Conservation (phyloP, 2,113 vertebrate genomes). For the Muscicapa adusta region DNA sequence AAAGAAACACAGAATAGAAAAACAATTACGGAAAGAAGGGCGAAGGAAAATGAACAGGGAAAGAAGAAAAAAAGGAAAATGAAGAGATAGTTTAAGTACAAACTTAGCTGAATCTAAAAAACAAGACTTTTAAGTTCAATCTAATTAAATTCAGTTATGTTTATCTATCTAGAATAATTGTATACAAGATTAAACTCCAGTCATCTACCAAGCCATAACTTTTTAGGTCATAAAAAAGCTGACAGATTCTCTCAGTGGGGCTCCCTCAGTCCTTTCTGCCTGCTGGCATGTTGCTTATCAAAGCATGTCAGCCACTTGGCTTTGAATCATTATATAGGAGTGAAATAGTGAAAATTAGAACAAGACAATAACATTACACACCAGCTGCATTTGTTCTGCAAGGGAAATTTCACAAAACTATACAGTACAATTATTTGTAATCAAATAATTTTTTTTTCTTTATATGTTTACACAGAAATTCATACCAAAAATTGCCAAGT, state of each 20-base stretch:
- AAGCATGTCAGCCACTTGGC: slow-evolving; percentile 18
- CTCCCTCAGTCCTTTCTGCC: slow-evolving; percentile 1
- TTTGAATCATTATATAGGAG: not conserved
- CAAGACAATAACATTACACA: not conserved
- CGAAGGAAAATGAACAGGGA: not conserved
- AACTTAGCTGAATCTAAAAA: not conserved
- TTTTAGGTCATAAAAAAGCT: slow-evolving; percentile 35
- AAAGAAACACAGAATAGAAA: not conserved
- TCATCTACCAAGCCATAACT: not conserved
- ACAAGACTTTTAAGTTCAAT: not conserved
- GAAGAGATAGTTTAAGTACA: not conserved
- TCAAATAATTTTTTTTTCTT: slow-evolving; percentile 12
- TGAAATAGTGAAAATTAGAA: not conserved
- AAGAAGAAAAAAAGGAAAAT: not conserved
- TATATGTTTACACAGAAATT: not conserved
- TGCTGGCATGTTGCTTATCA: slow-evolving; percentile 9
- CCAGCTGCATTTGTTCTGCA: slow-evolving; percentile 33
- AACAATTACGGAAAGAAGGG: not conserved
- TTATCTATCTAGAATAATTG: not conserved
- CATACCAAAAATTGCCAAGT: not conserved
- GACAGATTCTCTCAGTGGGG: slow-evolving; percentile 11
- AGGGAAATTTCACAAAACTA: not conserved
- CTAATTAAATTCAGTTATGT: not conserved
- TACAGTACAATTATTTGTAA: slow-evolving; percentile 4
- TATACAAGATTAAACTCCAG: not conserved